Evolutionary conservation across 1,140 invertebrate species (phyloP).

Genomic region (Diabrotica undecimpunctata): DNA sequence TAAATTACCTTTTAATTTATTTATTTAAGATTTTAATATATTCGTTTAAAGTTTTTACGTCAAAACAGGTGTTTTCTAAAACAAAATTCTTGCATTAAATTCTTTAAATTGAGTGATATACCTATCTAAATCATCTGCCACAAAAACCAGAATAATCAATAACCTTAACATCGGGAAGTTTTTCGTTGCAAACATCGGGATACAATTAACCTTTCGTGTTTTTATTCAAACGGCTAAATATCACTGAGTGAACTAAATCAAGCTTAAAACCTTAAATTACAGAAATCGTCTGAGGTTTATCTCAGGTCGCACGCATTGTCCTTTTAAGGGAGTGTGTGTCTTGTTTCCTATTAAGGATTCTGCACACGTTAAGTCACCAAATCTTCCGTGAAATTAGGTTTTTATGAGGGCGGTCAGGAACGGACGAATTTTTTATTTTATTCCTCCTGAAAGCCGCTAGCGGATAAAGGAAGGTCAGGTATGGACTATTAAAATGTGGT

Average conservation of each 20-base stretch:
- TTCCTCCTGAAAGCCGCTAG: not conserved
- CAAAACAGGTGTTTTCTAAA: no score
- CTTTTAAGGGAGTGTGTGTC: not conserved
- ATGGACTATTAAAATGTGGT: not conserved
- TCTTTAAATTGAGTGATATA: no score
- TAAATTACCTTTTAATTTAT: no score
- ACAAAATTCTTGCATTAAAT: no score
- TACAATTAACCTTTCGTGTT: not conserved
- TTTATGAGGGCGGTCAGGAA: not conserved
- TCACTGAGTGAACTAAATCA: not conserved
- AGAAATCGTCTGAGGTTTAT: not conserved
- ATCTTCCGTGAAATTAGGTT: not conserved
- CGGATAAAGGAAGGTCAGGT: not conserved
- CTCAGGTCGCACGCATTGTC: not conserved
- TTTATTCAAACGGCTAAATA: not conserved
- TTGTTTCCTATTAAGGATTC: not conserved
- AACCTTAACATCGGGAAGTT: no score
- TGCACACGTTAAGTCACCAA: not conserved
- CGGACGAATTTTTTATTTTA: not conserved
- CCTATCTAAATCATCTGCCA: no score
- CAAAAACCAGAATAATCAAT: no score
- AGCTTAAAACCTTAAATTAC: constrained; percentile 2
- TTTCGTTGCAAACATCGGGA: no score
- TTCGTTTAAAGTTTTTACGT: no score
- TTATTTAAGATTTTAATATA: no score